Base-by-base conservation (phyloP, 2,113 vertebrate genomes). In the Siniperca chuatsi region DNA sequence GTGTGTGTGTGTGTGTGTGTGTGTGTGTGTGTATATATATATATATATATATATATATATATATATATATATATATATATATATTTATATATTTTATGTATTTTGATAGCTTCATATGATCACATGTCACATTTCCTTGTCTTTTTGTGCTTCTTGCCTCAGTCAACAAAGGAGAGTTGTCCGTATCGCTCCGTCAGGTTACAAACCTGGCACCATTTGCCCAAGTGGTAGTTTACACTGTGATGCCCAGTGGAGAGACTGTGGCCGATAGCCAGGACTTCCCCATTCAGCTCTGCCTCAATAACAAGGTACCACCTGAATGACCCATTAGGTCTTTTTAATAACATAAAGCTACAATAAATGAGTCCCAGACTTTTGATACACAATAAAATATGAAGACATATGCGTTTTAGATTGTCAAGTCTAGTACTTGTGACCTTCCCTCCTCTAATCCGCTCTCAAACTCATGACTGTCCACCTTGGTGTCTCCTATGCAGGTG, bases 251-350 rank as follows among this genome's bases (percentile, higher is more conserved):
- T 6, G 94, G 94, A 4, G 97, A 97, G 79, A 65, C 93, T 11
- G 91, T 98, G 3, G 97, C 96, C 0, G 97, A 98, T 92, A 96
- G 96, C 88, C 57, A 57, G 65, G 91, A 95, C 90, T 96, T 96
- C 68, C 52, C 89, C 0, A 52, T 96, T 83, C 91, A 96, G 79
- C 92, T 94, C 0, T 98, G 97, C 84, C 95, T 98, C 74, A 86
- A 62, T 16, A 97, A 98, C 93, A 96, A 97, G 96, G 98, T 81
- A 71, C 37, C 20, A n/a, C 10, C 23, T 25, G 8, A 25, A 11
- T 25, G 2, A 57, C 21, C 60, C 15, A 25, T 65, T 25, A 10
- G 13, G 44, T 16, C 4, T 2, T n/a, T 8, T 21, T 42, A 10
- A 29, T 6, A 21, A 54, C 33, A 15, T 55, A 42, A 13, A 42